Base-by-base conservation (phyloP, 1,140 invertebrate genomes). In the Drosophila bocki region DNA sequence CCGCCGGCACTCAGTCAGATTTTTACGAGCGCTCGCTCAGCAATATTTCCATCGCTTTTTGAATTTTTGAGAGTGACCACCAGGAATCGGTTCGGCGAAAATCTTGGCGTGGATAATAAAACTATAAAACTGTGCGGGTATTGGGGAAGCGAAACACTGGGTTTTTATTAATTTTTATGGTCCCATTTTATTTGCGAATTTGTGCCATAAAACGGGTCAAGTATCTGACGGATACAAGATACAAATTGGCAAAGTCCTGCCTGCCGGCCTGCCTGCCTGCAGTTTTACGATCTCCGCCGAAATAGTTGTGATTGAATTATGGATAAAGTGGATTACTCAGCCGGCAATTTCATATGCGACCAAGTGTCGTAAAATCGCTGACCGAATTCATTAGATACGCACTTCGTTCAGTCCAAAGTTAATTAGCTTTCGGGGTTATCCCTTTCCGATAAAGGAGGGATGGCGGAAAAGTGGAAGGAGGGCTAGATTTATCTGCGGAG, bases 131-230 rank as follows among this genome's bases (percentile, higher is more conserved):
- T 51, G 39, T 26, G 47, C 50, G 12, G n/a, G 22, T 13, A 22
- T n/a, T 12, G 48, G 50, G 41, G 35, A 37, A 37, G 7, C 6
- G 22, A 32, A 15, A 48, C 51, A 47, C 56, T 42, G 61, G 57
- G 32, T 56, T 90, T 85, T 90, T 91, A 91, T 90, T 90, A 90
- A 90, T 90, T 90, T 90, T 90, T 91, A 91, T 91, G 75, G 29
- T 22, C 42, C 41, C 57, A 54, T 84, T 79, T 83, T 79, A 82
- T 82, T 65, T 83, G 68, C 56, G 56, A 78, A 78, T 75, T 72
- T 78, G 75, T 51, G 80, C 64, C 69, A 88, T 88, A 88, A 88
- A 88, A 88, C 85, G 79, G 72, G 68, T 80, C 75, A 72, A 80
- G 67, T 60, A 80, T 61, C 59, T 44, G 50, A 44, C 19, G 50